Base-by-base conservation (phyloP, 1,140 invertebrate genomes). In the Cydia amplana region DNA sequence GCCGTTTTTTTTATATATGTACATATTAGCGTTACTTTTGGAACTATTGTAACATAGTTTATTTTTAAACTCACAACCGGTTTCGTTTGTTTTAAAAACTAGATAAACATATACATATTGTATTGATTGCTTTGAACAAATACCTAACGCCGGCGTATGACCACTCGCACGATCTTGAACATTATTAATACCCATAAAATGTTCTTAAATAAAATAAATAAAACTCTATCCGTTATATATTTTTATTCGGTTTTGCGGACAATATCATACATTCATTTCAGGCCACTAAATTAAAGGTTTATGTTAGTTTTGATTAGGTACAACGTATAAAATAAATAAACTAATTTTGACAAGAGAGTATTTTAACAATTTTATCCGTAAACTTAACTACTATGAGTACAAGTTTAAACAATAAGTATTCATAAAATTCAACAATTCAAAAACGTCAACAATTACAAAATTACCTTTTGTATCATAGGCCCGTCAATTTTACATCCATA, bases 231-330 rank as follows among this genome's bases (percentile, higher is more conserved):
- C 20, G 76, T 82, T 80, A 84, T 74, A 81, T 83, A 65, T 79
- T 84, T 81, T 82, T 85, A 84, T 81, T 80, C 82, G 83, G 79
- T 83, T 83, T 83, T 40, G 81, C 82, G 83, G 85, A 83, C 85
- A 83, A 79, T 83, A 82, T 82, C 74, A 82, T 86, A 86, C 85
- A 85, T 82, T 78, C 60, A 78, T 80, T 70, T 79, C 77, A 83
- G 83, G 83, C 85, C 75, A 76, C 79, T 85, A 82, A 79, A 74
- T 79, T 70, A 78, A 79, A 79, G 74, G 74, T 73, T 76, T 80
- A 67, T n/a, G 64, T 32, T 32, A 67, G 9, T 32, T 67, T 36
- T 32, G 60, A 51, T 64, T 64, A 14, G 23, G 64, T 78, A 82
- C 81, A 80, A 82, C 55, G 65, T 72, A 72, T 79, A 79, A 75